Evolutionary conservation across 1,140 invertebrate genomes (phyloP).

Genomic region (Lepidostoma basale): DNA sequence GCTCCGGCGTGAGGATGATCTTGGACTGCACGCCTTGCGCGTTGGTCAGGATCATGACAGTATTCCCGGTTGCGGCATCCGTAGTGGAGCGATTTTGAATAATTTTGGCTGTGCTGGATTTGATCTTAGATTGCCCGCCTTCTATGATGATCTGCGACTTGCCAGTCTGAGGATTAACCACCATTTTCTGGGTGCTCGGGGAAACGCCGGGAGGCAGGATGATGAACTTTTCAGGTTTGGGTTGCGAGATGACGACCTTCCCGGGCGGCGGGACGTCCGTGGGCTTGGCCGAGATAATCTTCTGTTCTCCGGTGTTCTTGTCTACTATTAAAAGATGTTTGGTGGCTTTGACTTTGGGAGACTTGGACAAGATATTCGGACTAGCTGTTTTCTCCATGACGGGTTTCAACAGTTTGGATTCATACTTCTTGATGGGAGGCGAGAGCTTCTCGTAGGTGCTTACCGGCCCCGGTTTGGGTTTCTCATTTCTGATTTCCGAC

Average conservation of each 20-base stretch:
- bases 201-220: slow-evolving; percentile 61
- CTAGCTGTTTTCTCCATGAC: slow-evolving; percentile 53
- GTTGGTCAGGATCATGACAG: slow-evolving; percentile 67
- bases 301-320: slow-evolving; percentile 57
- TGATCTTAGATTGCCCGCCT: slow-evolving; percentile 36
- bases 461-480: not conserved
- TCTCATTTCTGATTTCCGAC: slow-evolving; percentile 1
- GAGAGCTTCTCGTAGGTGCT: not conserved
- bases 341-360: slow-evolving; percentile 53
- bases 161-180: slow-evolving; percentile 55
- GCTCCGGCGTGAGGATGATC: slow-evolving; percentile 63
- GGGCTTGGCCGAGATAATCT: slow-evolving; percentile 55
- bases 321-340: slow-evolving; percentile 59
- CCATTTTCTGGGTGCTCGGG: slow-evolving; percentile 53
- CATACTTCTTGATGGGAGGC: slow-evolving; percentile 24
- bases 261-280: slow-evolving; percentile 40
- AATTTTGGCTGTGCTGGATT: slow-evolving; percentile 14
- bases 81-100: slow-evolving; percentile 49
- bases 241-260: slow-evolving; percentile 17
- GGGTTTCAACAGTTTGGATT: slow-evolving; percentile 31
- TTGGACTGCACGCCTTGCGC: slow-evolving; percentile 63
- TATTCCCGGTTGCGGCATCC: slow-evolving; percentile 50
- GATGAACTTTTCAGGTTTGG: slow-evolving; percentile 65
- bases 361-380: slow-evolving; percentile 60
- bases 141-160: slow-evolving; percentile 55